Evolutionary conservation across 2,113 vertebrate genomes (phyloP).

Genomic region (Dromas ardeola): DNA sequence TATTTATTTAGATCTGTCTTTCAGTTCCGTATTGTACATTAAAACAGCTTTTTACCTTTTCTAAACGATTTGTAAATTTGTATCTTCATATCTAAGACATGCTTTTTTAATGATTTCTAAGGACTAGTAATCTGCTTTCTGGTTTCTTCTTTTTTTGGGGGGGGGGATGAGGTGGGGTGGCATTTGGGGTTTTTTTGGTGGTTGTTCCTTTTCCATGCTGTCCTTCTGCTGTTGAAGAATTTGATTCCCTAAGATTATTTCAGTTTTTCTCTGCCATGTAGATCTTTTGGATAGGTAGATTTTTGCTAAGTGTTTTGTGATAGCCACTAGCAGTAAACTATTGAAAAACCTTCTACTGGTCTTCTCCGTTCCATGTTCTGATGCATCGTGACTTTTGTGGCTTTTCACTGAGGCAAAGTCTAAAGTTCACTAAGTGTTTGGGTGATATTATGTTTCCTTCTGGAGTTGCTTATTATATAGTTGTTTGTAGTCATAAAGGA

Average conservation of each 20-base stretch:
- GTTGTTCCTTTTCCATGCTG: not conserved
- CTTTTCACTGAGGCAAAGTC: not conserved
- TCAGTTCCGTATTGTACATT: not conserved
- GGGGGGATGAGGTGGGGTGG: no score
- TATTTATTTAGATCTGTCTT: not conserved
- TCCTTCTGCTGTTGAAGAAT: not conserved
- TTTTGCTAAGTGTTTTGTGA: not conserved
- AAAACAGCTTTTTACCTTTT: not conserved
- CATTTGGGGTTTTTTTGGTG: not conserved
- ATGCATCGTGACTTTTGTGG: not conserved
- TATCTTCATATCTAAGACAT: not conserved
- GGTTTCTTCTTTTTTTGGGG: not conserved
- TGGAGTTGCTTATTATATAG: not conserved
- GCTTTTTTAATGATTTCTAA: not conserved
- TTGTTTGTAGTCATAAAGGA: not conserved
- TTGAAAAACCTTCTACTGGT: not conserved
- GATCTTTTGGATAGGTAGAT: not conserved
- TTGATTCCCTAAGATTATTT: not conserved
- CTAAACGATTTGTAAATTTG: not conserved
- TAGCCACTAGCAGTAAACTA: not conserved
- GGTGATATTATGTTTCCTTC: not conserved
- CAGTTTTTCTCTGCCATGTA: not conserved
- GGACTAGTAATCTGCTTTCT: not conserved
- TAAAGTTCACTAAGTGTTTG: not conserved
- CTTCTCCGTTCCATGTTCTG: not conserved